Conservation (phyloP, 2,797 vertebrate genomes). For the Sylvia borin region DNA sequence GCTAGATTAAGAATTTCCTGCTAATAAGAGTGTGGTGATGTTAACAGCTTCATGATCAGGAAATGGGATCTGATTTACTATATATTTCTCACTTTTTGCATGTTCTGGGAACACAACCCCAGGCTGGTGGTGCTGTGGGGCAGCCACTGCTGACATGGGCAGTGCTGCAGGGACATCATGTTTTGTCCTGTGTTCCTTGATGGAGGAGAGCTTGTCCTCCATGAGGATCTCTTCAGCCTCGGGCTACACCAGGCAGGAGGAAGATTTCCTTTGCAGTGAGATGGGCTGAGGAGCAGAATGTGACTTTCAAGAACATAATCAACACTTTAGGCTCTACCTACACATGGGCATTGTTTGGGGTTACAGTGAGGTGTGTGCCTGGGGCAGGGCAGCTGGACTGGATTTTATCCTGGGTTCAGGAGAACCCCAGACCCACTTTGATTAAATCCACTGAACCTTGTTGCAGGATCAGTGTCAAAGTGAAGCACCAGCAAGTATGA, state of each 20-base stretch:
- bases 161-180: not conserved
- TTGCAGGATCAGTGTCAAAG: not conserved
- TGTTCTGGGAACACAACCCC: not conserved
- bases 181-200: not conserved
- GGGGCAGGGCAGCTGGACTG: not conserved
- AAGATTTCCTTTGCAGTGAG: not conserved
- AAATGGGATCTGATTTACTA: not conserved
- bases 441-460: not conserved
- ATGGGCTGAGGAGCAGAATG: slow-evolving; percentile 14
- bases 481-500: not conserved
- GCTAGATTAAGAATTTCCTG: not conserved
- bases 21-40: not conserved
- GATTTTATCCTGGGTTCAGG: not conserved
- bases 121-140: not conserved
- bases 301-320: slow-evolving; percentile 14
- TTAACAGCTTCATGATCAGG: not conserved
- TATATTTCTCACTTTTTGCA: not conserved
- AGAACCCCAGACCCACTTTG: not conserved
- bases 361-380: not conserved
- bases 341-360: not conserved
- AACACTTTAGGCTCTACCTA: not conserved
- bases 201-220: not conserved
- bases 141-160: not conserved
- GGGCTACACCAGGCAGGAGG: not conserved
- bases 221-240: not conserved